Conservation (phyloP, 2,797 vertebrate species). For the Helarctos malayanus region DNA sequence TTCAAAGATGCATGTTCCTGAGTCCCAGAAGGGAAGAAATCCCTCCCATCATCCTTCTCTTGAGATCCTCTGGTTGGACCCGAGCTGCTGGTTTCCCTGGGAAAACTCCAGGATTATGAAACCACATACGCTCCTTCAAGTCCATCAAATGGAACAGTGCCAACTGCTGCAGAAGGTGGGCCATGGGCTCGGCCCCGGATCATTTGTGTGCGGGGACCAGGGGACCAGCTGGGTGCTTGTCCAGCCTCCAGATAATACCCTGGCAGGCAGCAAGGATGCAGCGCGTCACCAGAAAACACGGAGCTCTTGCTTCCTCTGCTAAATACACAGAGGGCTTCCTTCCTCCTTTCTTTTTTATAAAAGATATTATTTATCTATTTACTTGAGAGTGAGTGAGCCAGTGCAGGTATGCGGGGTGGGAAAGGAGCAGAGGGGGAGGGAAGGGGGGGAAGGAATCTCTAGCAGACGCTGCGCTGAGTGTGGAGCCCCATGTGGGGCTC, state of each 20-base stretch:
- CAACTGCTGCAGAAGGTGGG: not conserved
- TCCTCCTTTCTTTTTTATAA: too few species aligned
- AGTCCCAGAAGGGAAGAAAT: not conserved
- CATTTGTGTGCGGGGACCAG: not conserved
- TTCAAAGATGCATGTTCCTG: not conserved
- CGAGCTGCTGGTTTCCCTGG: not conserved
- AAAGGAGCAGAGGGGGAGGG: not conserved
- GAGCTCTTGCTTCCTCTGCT: not conserved
- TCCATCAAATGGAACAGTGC: not conserved
- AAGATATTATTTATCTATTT: not conserved
- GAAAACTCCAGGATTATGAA: not conserved
- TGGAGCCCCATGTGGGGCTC: not conserved
- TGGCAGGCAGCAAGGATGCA: not conserved
- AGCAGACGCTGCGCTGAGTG: not conserved
- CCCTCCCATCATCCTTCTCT: not conserved
- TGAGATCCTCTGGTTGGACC: not conserved
- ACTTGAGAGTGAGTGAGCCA: not conserved
- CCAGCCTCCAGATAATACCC: not conserved
- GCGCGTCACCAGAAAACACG: not conserved
- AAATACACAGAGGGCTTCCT: not conserved
- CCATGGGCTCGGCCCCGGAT: rapidly evolving
- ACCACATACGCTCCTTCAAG: not conserved
- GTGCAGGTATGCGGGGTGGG: not conserved
- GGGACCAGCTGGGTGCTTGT: not conserved
- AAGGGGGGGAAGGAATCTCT: not conserved